phyloP scores from a whole-genome alignment of 2,888 invertebrate genomes.

The Cerceris rybyensis region DNA sequence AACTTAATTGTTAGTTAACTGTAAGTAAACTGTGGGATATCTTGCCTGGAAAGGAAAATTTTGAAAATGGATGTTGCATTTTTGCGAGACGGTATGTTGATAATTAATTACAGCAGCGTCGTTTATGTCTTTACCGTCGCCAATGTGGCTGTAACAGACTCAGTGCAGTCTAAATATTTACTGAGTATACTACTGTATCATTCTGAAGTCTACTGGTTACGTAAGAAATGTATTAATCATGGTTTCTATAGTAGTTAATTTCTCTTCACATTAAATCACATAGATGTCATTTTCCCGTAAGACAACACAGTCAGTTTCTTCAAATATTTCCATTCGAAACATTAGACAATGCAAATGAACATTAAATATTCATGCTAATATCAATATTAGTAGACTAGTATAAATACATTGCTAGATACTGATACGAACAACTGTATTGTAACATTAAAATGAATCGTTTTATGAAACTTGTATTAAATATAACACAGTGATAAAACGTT shows the following conservation, averaged over 20 bases:
- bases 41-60: background rate
- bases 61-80: slow-evolving; percentile 23
- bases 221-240: slow-evolving; percentile 23
- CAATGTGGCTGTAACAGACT: slow-evolving; percentile 70
- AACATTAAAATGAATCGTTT: too few species aligned
- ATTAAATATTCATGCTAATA: too few species aligned
- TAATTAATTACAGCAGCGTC: slow-evolving; percentile 53
- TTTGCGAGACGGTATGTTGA: slow-evolving; percentile 55
- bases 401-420: too few species aligned
- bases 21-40: background rate
- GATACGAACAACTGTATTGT: too few species aligned
- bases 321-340: too few species aligned
- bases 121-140: slow-evolving; percentile 70
- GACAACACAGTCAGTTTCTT: too few species aligned
- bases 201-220: slow-evolving; percentile 20
- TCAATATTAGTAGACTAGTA: too few species aligned
- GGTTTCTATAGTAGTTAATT: background rate
- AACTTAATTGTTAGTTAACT: background rate
- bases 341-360: too few species aligned
- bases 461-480: background rate
- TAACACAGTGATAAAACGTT: background rate
- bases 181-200: slow-evolving; percentile 41
- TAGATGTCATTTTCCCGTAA: too few species aligned
- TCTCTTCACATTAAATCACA: background rate
- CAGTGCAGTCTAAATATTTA: slow-evolving; percentile 75